Conservation (phyloP, 1,140 invertebrate genomes). For the Drosophila lacteicornis region DNA sequence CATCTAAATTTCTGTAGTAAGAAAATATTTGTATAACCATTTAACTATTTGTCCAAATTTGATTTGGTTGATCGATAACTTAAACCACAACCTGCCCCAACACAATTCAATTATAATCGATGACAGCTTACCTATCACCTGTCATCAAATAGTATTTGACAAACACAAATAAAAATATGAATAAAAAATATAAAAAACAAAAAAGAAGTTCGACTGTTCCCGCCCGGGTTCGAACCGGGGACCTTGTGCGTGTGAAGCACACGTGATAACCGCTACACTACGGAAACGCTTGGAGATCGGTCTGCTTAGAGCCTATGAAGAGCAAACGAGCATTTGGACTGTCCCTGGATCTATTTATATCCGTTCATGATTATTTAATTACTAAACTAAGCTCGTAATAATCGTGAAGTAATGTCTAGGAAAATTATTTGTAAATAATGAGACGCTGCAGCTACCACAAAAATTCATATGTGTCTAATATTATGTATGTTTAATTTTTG, state of each 20-base stretch:
- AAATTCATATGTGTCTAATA: too few relatives aligned
- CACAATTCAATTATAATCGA: not conserved
- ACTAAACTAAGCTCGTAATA: not conserved
- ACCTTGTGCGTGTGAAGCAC: slow-evolving; percentile 89
- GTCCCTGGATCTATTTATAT: not conserved
- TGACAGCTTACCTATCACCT: too few relatives aligned
- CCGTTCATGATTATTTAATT: not conserved
- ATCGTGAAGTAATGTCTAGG: not conserved
- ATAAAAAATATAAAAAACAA: not conserved
- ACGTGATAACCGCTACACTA: slow-evolving; percentile 87
- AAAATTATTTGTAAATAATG: not conserved
- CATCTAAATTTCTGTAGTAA: too few relatives aligned
- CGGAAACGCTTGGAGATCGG: slow-evolving; percentile 44
- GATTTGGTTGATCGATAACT: not conserved
- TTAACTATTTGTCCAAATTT: too few relatives aligned
- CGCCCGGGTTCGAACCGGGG: slow-evolving; percentile 88
- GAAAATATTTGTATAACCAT: too few relatives aligned
- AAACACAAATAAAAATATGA: too few relatives aligned
- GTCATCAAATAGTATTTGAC: too few relatives aligned
- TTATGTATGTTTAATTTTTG: too few relatives aligned
- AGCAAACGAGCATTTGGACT: not conserved
- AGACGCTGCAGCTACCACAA: too few relatives aligned
- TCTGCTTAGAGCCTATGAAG: not conserved
- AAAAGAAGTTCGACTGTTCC: slow-evolving; percentile 82
- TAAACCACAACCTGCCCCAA: not conserved